Evolutionary conservation across 2,113 vertebrate species (phyloP), one percentile per base, ranked within the genome.

Genomic region (Psilopogon haemacephalus): DNA sequence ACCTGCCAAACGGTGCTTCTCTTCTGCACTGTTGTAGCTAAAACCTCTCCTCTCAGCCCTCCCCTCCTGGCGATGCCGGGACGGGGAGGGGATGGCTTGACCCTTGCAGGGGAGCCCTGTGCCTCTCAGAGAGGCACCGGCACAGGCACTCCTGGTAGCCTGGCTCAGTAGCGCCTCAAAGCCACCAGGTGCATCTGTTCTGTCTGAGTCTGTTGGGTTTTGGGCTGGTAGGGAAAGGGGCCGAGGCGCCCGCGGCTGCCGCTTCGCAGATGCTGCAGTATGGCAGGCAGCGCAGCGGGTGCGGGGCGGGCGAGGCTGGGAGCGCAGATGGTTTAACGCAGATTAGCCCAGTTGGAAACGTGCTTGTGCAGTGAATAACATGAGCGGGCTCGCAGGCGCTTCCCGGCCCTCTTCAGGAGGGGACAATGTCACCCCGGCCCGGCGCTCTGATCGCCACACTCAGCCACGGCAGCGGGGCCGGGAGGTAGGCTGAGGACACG

Each of bases 241-340:
- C 15, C 58, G 8, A 0, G 1, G 88, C 91, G n/a, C 90, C 50
- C 44, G 7, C 94, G 26, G 70, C 40, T 38, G 86, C 88, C 63
- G 85, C 92, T 85, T 96, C 95, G 27, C 96, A 95, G 94, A 75
- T 93, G 96, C 96, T 87, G 55, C 94, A 63, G 68, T 77, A 63
- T 94, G 71, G 15, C 88, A 48, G 64, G 94, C 96, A 37, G 94
- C 97, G 88, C 97, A 95, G 95, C 95, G 65, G 96, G 96, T 35
- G 54, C 50, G 0, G 56, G 88, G 95, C 17, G 4, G 44, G 79
- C 16, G 20, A 95, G 93, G 93, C 92, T 30, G 77, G 91, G 86
- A 72, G 94, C 65, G 19, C 98, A 98, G 98, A 98, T 98, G 98
- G 98, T 97, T 97, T 96, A 97, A 94, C 95, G 54, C 97, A 98